These are phyloP conservation scores for Epinotia bilunana DNA, from an alignment of 2,888 invertebrate species.

Conservation along the genomic window DNA sequence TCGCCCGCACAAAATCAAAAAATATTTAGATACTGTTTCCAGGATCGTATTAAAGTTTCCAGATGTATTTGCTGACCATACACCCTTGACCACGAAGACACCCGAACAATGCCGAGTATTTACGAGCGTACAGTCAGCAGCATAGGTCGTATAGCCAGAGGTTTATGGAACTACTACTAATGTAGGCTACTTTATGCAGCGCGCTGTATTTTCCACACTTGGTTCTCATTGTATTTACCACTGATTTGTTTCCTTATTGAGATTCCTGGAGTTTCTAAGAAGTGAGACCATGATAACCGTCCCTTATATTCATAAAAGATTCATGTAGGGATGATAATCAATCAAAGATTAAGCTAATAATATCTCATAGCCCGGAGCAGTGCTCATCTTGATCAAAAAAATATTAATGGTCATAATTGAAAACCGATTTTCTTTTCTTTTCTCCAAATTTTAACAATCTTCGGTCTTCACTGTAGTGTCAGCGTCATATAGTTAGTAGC, in stretches of 20 bases:
- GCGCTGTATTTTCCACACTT: slow-evolving; percentile 26
- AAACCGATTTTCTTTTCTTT: too few species aligned
- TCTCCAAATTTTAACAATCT: too few species aligned
- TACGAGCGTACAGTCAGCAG: slow-evolving; percentile 56
- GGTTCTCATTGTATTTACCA: slow-evolving; percentile 25
- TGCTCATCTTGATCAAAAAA: too few species aligned
- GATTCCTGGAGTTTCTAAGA: slow-evolving; percentile 18
- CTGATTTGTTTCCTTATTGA: slow-evolving; percentile 34
- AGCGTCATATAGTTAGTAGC: too few species aligned
- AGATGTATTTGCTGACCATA: slow-evolving; percentile 43
- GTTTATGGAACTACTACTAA: slow-evolving; percentile 55
- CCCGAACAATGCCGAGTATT: slow-evolving; percentile 57
- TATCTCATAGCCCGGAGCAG: too few species aligned
- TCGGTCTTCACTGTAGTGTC: too few species aligned
- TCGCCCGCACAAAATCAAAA: too few species aligned
- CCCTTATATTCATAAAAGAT: background rate
- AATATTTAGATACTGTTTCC: too few species aligned
- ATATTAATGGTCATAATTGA: too few species aligned
- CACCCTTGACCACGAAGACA: slow-evolving; percentile 47
- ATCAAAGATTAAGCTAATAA: too few species aligned
- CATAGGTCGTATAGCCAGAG: slow-evolving; percentile 51
- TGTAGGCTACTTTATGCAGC: slow-evolving; percentile 49
- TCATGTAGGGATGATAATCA: too few species aligned
- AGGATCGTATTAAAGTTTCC: too few species aligned
- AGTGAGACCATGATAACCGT: slow-evolving; percentile 8